Evolutionary conservation across 2,113 vertebrate genomes (phyloP).

Genomic region (Panthera tigris): DNA sequence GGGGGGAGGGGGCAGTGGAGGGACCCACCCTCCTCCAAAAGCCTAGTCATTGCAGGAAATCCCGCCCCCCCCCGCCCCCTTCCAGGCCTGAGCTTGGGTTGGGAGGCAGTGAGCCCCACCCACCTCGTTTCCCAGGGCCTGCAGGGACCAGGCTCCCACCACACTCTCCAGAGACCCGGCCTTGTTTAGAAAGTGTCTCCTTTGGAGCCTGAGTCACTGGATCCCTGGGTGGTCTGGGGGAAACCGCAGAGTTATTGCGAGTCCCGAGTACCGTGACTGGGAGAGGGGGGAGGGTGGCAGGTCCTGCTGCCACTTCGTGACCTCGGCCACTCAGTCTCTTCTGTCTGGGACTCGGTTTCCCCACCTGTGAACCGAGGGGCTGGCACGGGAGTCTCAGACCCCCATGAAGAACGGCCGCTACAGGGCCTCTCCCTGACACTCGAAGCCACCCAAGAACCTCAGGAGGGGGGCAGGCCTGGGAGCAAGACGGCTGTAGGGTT

Average conservation of each 20-base stretch:
- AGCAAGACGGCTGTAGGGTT: not conserved
- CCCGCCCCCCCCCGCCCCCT: accelerated
- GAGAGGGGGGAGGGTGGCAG: accelerated
- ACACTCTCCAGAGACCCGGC: not conserved
- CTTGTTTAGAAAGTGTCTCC: conserved; percentile 68
- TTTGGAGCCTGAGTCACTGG: conserved; percentile 45
- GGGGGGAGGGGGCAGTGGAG: too few relatives aligned
- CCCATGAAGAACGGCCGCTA: not conserved
- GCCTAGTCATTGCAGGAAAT: not conserved
- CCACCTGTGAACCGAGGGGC: not conserved
- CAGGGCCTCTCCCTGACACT: not conserved
- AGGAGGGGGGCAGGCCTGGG: not conserved
- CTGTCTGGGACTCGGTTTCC: not conserved
- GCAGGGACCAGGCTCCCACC: not conserved
- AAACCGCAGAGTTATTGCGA: not conserved
- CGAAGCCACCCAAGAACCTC: not conserved
- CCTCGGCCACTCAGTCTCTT: not conserved
- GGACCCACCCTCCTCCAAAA: not conserved
- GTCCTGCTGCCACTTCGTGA: not conserved
- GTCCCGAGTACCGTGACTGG: accelerated
- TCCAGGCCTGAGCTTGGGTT: not conserved
- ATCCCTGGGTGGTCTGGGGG: conserved; percentile 63
- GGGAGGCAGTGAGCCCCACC: not conserved
- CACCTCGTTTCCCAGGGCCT: not conserved
- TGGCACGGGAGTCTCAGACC: not conserved